phyloP scores from a whole-genome alignment of 2,113 vertebrate species.

The Hassar affinis region DNA sequence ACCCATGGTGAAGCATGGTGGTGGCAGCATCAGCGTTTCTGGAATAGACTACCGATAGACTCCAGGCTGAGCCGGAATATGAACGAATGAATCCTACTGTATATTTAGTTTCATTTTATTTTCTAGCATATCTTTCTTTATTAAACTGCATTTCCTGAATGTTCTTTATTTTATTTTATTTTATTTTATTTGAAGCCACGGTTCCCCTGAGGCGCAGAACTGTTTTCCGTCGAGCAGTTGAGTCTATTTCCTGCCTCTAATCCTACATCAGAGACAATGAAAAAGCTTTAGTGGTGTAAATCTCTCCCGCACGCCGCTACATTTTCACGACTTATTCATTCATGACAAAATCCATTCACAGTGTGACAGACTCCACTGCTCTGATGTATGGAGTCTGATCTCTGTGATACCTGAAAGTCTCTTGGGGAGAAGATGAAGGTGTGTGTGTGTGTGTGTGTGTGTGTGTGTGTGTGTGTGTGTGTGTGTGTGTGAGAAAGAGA shows the following conservation, averaged over 20 bases:
- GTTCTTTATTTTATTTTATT: no score
- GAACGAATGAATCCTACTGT: background rate
- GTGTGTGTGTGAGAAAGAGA: background rate
- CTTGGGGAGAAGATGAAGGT: background rate
- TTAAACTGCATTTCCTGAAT: background rate
- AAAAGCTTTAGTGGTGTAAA: conserved; percentile 68
- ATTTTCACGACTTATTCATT: conserved; percentile 76
- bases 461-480: conserved; percentile 11
- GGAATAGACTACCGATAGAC: background rate
- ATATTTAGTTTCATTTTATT: background rate
- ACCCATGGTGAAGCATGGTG: background rate
- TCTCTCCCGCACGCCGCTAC: conserved; percentile 63
- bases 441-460: background rate
- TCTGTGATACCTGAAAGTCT: conserved; percentile 44
- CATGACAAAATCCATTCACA: conserved; percentile 78
- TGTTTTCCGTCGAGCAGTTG: conserved; percentile 48
- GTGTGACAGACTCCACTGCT: conserved; percentile 69
- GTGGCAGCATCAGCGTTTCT: background rate
- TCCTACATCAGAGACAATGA: conserved; percentile 71
- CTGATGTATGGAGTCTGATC: conserved; percentile 73
- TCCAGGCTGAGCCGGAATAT: background rate
- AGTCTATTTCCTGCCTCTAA: conserved; percentile 65
- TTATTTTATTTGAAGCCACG: background rate
- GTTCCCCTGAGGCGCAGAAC: background rate
- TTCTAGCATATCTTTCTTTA: background rate